Percentiles rank a stretch among this genome's conserved stretches.
Conservation (phyloP, 2,888 invertebrate genomes). For the Lysandra coridon region DNA sequence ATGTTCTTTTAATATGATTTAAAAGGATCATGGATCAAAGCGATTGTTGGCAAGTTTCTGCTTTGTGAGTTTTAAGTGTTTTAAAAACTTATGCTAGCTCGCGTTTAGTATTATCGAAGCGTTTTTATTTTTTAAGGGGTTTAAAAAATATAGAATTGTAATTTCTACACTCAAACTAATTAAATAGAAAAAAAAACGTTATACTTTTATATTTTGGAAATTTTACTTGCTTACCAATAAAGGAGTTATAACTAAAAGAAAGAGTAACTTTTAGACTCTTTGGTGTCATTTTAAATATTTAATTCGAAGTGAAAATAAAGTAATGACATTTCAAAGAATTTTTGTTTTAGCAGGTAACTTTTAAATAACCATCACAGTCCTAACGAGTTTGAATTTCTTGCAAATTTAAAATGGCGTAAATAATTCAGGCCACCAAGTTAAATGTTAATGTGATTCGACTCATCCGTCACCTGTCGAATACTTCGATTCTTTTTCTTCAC, state of each 20-base stretch:
- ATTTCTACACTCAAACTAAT: not conserved
- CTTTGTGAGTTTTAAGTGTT: conserved; percentile 9
- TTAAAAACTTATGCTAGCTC: conserved; percentile 1
- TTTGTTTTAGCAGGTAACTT: not conserved
- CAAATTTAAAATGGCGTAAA: conserved; percentile 24
- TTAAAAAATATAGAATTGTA: not conserved
- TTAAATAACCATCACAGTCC: not conserved
- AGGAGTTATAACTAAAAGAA: not conserved
- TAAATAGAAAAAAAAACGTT: not conserved
- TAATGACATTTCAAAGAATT: not conserved
- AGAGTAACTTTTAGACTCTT: not conserved
- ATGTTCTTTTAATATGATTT: conserved; percentile 1
- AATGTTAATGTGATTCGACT: not conserved
- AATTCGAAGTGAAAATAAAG: not conserved
- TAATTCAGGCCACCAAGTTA: conserved; percentile 20
- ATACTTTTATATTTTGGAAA: not conserved
- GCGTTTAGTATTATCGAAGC: not conserved
- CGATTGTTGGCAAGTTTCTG: conserved; percentile 6
- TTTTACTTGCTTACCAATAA: not conserved
- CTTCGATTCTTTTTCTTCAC: not conserved
- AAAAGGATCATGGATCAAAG: conserved; percentile 20
- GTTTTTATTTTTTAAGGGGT: not conserved
- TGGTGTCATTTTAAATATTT: not conserved
- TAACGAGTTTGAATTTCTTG: conserved; percentile 5
- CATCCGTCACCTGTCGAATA: conserved; percentile 21